These are phyloP conservation scores for Thamnophis sirtalis DNA, from an alignment of 2,113 vertebrate genomes.

Conservation along the genomic window DNA sequence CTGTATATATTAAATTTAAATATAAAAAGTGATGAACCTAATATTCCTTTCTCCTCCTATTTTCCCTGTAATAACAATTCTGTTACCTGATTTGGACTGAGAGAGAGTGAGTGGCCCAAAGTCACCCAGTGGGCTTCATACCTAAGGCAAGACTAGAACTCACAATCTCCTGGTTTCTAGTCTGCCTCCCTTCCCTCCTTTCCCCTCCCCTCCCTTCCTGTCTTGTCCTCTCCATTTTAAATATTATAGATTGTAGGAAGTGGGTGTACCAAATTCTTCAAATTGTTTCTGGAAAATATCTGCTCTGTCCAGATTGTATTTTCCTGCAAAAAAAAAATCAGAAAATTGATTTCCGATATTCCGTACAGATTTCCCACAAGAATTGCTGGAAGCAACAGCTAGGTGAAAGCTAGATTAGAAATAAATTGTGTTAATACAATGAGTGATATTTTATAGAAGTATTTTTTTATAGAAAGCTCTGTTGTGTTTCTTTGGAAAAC, in stretches of 20 bases:
- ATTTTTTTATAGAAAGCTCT: slow-evolving; percentile 2
- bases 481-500: slow-evolving; percentile 1
- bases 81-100: not conserved
- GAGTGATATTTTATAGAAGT: slow-evolving; percentile 15
- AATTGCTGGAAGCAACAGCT: not conserved
- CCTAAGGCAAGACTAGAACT: not conserved
- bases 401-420: not conserved
- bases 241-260: not conserved
- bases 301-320: not conserved
- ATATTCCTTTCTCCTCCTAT: not conserved
- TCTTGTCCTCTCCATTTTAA: not conserved
- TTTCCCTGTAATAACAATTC: not conserved
- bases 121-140: not conserved
- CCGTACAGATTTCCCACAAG: slow-evolving; percentile 2
- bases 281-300: not conserved
- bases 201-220: too few relatives aligned
- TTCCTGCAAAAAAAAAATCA: not conserved
- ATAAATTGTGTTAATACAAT: slow-evolving; percentile 13
- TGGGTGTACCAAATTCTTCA: not conserved
- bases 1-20: not conserved
- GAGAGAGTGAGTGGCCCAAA: not conserved
- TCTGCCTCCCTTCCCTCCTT: not conserved
- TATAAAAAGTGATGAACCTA: not conserved
- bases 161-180: not conserved
- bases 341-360: not conserved